Evolutionary conservation across 2,888 invertebrate species (phyloP).

Genomic region (Campaea margaritaria): DNA sequence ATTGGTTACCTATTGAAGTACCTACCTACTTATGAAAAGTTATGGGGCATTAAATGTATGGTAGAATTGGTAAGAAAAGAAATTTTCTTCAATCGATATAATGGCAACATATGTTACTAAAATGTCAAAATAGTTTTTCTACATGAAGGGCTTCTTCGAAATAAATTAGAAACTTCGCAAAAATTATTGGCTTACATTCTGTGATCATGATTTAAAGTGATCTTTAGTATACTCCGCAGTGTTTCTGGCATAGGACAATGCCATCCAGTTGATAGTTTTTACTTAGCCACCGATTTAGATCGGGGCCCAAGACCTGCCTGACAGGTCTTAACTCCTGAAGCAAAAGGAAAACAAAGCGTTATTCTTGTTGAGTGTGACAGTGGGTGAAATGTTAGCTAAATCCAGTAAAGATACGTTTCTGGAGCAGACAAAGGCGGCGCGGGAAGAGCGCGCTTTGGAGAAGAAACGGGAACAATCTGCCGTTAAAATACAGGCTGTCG

Average conservation of each 20-base stretch:
- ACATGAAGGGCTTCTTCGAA: constrained; percentile 42
- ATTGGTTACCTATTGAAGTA: no score
- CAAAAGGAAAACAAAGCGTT: constrained; percentile 69
- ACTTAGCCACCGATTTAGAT: constrained; percentile 9
- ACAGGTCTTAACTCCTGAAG: constrained; percentile 48
- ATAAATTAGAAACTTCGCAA: constrained; percentile 39
- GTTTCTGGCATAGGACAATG: constrained; percentile 41
- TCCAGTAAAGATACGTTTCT: constrained; percentile 91
- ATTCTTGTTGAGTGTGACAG: constrained; percentile 43
- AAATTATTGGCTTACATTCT: background rate
- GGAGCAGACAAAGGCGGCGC: constrained; percentile 95
- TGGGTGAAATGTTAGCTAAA: constrained; percentile 72
- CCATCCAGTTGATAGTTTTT: constrained; percentile 38
- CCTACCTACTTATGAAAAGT: no score
- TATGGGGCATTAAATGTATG: no score
- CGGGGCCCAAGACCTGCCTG: constrained; percentile 58
- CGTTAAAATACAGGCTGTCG: constrained; percentile 89
- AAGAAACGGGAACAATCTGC: constrained; percentile 92
- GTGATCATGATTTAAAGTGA: constrained; percentile 50
- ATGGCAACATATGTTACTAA: constrained; percentile 40
- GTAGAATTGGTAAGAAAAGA: no score
- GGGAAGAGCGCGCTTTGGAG: constrained; percentile 95
- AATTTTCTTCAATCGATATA: no score
- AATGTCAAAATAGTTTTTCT: constrained; percentile 53
- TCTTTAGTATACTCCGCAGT: constrained; percentile 31